A percentile compares a stretch with the other conserved stretches of the same genome.
phyloP scores from a whole-genome alignment of 1,140 invertebrate species.

The Heliconius nattereri region DNA sequence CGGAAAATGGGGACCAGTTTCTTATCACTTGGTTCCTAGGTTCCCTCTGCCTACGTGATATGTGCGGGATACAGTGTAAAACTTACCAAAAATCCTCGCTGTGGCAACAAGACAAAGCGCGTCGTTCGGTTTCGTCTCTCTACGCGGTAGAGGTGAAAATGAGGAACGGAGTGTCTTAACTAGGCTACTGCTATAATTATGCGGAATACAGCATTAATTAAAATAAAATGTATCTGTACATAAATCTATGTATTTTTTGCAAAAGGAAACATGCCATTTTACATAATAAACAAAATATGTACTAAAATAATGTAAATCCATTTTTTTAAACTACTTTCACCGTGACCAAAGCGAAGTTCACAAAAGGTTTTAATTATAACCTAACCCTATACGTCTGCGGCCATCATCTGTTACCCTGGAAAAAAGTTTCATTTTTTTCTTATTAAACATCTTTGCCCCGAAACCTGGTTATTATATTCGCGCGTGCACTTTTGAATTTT shows the following conservation, averaged over 20 bases:
- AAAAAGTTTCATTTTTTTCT: background rate
- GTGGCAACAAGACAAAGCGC: too few species aligned
- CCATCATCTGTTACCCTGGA: background rate
- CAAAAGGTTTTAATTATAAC: slow-evolving; percentile 5
- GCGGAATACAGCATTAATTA: background rate
- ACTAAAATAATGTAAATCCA: background rate
- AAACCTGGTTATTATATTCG: slow-evolving; percentile 10
- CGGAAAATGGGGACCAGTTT: too few species aligned
- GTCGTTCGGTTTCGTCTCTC: too few species aligned
- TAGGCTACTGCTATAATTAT: background rate
- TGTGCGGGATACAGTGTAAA: too few species aligned
- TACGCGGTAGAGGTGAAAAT: background rate
- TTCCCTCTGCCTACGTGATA: too few species aligned
- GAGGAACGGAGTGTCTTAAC: background rate
- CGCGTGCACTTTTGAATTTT: slow-evolving; percentile 13
- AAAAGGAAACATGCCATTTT: too few species aligned
- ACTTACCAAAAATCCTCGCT: too few species aligned
- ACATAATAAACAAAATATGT: background rate
- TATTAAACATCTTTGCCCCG: background rate
- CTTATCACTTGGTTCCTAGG: too few species aligned
- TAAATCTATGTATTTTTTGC: too few species aligned
- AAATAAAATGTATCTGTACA: too few species aligned
- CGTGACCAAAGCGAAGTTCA: slow-evolving; percentile 6
- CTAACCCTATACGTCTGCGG: background rate
- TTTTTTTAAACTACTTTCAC: slow-evolving; percentile 7